phyloP scores from a whole-genome alignment of 2,888 invertebrate genomes.

The Tenthredo distinguenda region DNA sequence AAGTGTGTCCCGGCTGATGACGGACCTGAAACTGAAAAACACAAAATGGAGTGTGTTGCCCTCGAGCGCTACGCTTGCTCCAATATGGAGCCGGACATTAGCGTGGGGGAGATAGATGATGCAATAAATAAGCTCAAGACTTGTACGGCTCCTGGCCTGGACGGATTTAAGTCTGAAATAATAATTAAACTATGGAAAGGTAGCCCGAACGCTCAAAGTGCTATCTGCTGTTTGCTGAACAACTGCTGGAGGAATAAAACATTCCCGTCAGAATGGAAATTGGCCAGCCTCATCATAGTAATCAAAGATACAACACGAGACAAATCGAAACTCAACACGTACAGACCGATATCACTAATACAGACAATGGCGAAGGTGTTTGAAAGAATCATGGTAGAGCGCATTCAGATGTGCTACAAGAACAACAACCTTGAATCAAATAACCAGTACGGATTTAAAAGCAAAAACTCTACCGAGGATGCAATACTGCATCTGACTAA shows the following conservation, averaged over 20 bases:
- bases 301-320: conserved; percentile 50
- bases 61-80: neutral
- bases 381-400: conserved; percentile 60
- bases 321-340: conserved; percentile 62
- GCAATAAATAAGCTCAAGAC: conserved; percentile 60
- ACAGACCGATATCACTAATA: conserved; percentile 66
- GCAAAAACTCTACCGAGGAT: conserved; percentile 62
- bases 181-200: conserved; percentile 58
- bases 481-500: conserved; percentile 57
- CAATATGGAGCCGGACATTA: neutral
- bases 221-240: conserved; percentile 14
- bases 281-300: neutral
- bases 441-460: conserved; percentile 67
- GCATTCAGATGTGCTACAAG: conserved; percentile 58
- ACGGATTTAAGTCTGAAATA: too few relatives aligned
- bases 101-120: conserved; percentile 27
- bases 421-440: conserved; percentile 52
- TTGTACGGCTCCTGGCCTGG: conserved; percentile 55
- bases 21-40: neutral
- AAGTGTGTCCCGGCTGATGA: neutral
- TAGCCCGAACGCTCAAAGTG: too few relatives aligned
- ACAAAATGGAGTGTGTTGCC: neutral
- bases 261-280: neutral
- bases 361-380: conserved; percentile 66
- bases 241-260: neutral